These are phyloP conservation scores for Myotis myotis DNA, from an alignment of 2,797 vertebrate genomes.

Conservation along the genomic window DNA sequence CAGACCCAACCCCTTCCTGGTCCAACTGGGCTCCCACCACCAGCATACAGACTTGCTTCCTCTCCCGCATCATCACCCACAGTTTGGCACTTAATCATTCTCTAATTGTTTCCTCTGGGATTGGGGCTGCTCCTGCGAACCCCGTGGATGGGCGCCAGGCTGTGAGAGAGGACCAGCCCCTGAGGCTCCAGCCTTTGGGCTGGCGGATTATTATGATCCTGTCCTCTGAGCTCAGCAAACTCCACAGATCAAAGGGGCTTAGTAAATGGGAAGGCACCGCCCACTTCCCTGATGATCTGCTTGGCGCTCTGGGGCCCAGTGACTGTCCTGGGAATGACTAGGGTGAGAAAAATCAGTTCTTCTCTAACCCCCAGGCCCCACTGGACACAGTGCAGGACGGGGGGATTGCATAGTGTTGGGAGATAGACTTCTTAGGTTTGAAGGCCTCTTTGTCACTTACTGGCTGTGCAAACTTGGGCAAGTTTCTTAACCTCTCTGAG, in stretches of 20 bases:
- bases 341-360: not conserved
- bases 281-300: not conserved
- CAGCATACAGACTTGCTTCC: not conserved
- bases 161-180: not conserved
- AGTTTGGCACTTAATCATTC: not conserved
- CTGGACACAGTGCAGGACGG: fast-evolving
- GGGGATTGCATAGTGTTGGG: not conserved
- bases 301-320: not conserved
- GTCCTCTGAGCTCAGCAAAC: conserved; percentile 8
- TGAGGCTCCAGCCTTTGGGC: not conserved
- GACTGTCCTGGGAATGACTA: not conserved
- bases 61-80: not conserved
- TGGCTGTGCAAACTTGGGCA: not conserved
- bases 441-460: not conserved
- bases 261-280: not conserved
- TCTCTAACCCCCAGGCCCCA: not conserved
- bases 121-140: not conserved
- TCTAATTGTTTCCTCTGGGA: not conserved
- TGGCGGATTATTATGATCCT: not conserved
- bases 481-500: not conserved
- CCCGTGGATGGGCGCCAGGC: not conserved
- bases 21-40: not conserved
- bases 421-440: not conserved
- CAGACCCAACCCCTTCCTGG: not conserved
- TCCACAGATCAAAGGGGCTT: not conserved